Percentiles rank a stretch among this genome's conserved stretches.
These are phyloP conservation scores for Pteria penguin DNA, from an alignment of 2,888 invertebrate genomes.

Conservation along the genomic window DNA sequence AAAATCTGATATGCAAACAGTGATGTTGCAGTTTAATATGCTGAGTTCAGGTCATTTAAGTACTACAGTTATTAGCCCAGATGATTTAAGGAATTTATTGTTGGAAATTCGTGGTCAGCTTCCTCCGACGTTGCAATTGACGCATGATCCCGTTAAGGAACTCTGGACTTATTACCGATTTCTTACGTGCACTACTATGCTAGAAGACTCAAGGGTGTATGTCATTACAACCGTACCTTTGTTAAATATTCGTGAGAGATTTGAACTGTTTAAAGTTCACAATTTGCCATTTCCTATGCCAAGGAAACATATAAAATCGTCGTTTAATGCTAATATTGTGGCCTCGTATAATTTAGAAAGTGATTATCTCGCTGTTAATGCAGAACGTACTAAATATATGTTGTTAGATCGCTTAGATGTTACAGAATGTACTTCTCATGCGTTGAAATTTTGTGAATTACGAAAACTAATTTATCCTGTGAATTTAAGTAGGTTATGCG, in stretches of 20 bases:
- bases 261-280: not conserved
- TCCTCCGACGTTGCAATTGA: not conserved
- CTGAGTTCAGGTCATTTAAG: not conserved
- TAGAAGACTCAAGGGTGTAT: not conserved
- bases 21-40: not conserved
- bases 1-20: not conserved
- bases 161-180: not conserved
- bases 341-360: not conserved
- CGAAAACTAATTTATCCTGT: conserved; percentile 20
- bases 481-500: conserved; percentile 20
- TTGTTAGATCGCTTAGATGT: not conserved
- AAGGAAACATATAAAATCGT: not conserved
- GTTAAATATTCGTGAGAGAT: not conserved
- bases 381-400: conserved; percentile 7
- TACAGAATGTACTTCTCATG: not conserved
- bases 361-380: conserved; percentile 9
- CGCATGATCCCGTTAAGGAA: not conserved
- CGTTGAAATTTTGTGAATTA: conserved; percentile 19
- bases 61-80: not conserved
- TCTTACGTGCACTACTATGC: not conserved
- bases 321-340: not conserved
- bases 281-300: not conserved
- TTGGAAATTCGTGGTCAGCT: not conserved
- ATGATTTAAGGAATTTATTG: not conserved
- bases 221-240: not conserved